Conservation (phyloP, 35 echinoderm and acorn worm species). For the Anneissia japonica region DNA sequence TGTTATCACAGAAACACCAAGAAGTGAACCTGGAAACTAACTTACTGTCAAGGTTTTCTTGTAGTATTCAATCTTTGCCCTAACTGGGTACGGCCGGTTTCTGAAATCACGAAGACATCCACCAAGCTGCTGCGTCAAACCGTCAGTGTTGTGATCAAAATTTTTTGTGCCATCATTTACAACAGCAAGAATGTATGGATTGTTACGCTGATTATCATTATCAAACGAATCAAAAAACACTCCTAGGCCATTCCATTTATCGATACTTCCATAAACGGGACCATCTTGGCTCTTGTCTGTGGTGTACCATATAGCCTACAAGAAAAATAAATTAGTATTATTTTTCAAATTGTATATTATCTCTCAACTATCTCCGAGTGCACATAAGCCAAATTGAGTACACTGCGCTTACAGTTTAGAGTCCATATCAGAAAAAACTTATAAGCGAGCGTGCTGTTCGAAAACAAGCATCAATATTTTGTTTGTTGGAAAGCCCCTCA, state of each 20-base stretch:
- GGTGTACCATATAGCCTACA: constrained; percentile 83
- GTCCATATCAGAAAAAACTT: too few relatives aligned
- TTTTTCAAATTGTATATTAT: too few relatives aligned
- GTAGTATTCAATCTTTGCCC: constrained; percentile 94
- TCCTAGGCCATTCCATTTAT: constrained; percentile 89
- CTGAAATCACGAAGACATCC: constrained; percentile 96
- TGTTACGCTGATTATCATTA: constrained; percentile 95
- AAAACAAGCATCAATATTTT: too few relatives aligned
- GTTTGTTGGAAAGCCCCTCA: too few relatives aligned
- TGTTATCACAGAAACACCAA: neutral
- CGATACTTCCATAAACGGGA: constrained; percentile 67
- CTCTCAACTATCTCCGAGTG: too few relatives aligned
- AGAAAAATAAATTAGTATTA: neutral
- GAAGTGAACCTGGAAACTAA: neutral
- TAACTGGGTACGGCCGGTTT: constrained; percentile 86
- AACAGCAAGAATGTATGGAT: constrained; percentile 81
- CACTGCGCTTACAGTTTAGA: too few relatives aligned
- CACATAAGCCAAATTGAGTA: too few relatives aligned
- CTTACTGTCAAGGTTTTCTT: constrained; percentile 88
- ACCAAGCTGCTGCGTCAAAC: constrained; percentile 79
- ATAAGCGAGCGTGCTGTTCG: too few relatives aligned
- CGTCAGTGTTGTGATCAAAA: constrained; percentile 91
- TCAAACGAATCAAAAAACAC: constrained; percentile 99
- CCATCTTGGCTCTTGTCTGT: constrained; percentile 46
- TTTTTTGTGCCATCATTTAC: constrained; percentile 70